Evolutionary conservation across 2,113 vertebrate genomes (phyloP), one percentile per base, ranked within the genome.

Genomic region (Ancistrus triradiatus): DNA sequence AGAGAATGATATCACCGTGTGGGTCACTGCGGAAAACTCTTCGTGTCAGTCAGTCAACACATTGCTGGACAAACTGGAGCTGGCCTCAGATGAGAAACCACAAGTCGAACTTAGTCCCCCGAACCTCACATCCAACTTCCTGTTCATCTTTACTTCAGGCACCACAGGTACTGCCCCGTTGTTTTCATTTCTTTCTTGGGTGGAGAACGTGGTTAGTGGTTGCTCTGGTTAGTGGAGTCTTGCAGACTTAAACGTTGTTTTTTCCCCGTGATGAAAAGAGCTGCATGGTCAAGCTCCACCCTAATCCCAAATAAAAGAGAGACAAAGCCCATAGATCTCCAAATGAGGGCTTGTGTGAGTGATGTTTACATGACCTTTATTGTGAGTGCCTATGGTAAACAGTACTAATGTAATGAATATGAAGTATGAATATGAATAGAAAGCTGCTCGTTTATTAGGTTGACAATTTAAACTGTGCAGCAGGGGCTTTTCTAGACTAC

Each of bases 71-170:
- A 91, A 93, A 69, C 67, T 91, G 66, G 86, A 89, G 3, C 6
- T 42, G 3, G 84, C 81, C 37, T 80, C 90, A 3, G 85, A 85
- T 65, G 80, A 77, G 37, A 82, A 82, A 17, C 77, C 78, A 15
- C 17, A 38, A 48, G 24, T 71, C 10, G 73, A 28, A 46, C 60
- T 59, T 4, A 72, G 81, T 10, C 74, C 75, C 44, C 58, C 77
- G 11, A 75, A 73, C 64, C 73, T 93, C 69, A 90, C 81, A 70
- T 86, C 91, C 1, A 79, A 86, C 59, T 89, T 85, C 75, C 81
- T 96, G 19, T 92, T 90, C 44, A 95, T 96, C 77, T 97, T 96
- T 74, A 96, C 95, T 1, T 96, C 94, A 0, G 95, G 95, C 78
- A 96, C 94, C 38, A 96, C 95, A 91, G 94, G 94, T 97, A 83